Evolutionary conservation across 64 coral and sea anemone species (phyloP), one percentile per base, ranked within the genome.

Genomic region (Porites australiensis): DNA sequence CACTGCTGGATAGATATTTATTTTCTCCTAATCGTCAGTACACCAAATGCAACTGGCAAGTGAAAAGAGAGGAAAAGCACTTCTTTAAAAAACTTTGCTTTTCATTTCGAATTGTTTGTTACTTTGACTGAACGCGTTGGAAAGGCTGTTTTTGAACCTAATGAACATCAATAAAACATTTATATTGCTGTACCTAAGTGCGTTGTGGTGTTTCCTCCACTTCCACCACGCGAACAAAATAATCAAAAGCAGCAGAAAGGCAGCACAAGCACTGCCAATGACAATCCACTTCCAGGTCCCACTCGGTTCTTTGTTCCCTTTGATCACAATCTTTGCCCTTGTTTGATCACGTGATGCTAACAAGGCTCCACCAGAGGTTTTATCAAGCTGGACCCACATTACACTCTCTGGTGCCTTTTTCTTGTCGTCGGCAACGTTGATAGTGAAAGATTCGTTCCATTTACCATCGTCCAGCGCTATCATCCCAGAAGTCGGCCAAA

Each of bases 401-500:
- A 74, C 65, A 13, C 75, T 71, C 61, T 97, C 74, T 14, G 11
- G 79, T 4, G 88, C 72, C 57, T 88, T 58, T 12, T 49, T 71
- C 44, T 97, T 84, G 64, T 79, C 86, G 14, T 64, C 86, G 21
- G 76, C 83, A 8, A 97, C 51, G 45, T 82, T 90, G 21, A 97
- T 44, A 19, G 66, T 19, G 6, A 94, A 20, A 23, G 95, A 88
- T 13, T 82, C 85, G n/a, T 94, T 97, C 95, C 95, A 97, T 22
- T 94, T 82, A 57, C 95, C 86, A 77, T 90, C 93, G 49, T 45
- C 7, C 27, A 97, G 58, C 2, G 77, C 13, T 71, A 97, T 78
- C 20, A 71, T 77, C 44, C 95, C 95, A 4, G 92, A 87, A n/a
- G 47, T 51, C 8, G 95, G 95, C 95, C 95, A 97, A 13, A 94